Evolutionary conservation across 2,797 vertebrate species (phyloP), one percentile per base, ranked within the genome.

Genomic region (Labeo calbasu): DNA sequence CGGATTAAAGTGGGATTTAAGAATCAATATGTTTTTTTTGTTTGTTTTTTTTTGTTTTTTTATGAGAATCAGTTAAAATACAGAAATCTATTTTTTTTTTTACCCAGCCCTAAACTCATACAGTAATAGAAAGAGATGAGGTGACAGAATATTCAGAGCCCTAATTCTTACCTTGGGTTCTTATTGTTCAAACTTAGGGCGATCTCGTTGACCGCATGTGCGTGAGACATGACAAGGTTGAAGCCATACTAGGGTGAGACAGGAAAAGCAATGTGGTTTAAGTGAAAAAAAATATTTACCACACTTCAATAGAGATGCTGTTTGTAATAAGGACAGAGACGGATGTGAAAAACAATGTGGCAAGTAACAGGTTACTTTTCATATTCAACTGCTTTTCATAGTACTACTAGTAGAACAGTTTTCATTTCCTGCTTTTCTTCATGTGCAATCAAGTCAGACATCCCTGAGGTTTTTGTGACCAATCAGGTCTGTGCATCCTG

Each of bases 161-260:
- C 28, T 84, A 82, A 23, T 68, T 79, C 94, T 94, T 90, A 99
- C 98, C 98, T 95, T 40, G 97, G 96, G 91, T 97, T 99, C 93
- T 98, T 99, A 92, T 99, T 99, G 92, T 99, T 98, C 92, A 99
- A 92, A 90, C 98, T 99, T 86, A 99, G 96, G n/a, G 98, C 98
- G 8, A 99, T 99, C 95, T 99, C 98, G 40, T 99, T 99, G 92
- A 99, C 98, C 0, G 98, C 97, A 0, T 98, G 97, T 9, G 96
- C 96, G 17, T 99, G 98, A 88, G 98, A 99, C 98, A 99, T 99
- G 87, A 99, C 98, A 91, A 99, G 93, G 89, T 99, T 99, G 96
- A 99, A 99, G 89, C 98, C 98, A 0, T 99, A 99, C 98, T 99
- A 92, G 78, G 88, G 65, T 71, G 50, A 88, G 79, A 88, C 68